phyloP scores from a whole-genome alignment of 2,888 invertebrate genomes.

The Ceratothoa steindachneri region DNA sequence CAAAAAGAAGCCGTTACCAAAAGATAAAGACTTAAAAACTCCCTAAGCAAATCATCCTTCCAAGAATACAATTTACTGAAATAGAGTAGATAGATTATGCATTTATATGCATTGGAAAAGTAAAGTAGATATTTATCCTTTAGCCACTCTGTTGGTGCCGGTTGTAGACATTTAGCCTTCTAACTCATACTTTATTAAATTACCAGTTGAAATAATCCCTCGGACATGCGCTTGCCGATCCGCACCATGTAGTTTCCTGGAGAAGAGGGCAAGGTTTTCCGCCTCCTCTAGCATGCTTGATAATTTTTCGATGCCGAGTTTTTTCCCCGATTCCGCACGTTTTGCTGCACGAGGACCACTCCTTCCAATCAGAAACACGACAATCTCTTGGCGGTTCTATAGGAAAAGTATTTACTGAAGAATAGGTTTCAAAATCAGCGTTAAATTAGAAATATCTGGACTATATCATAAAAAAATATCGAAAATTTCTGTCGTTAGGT shows the following conservation, averaged over 20 bases:
- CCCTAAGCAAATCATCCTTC: too few species aligned
- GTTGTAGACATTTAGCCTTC: background rate
- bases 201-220: constrained; percentile 61
- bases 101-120: too few species aligned
- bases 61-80: too few species aligned
- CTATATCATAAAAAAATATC: too few species aligned
- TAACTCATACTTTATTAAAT: background rate
- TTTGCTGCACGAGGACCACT: constrained; percentile 81
- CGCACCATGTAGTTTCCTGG: constrained; percentile 82
- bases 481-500: background rate
- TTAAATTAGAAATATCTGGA: too few species aligned
- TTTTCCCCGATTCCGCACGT: constrained; percentile 86
- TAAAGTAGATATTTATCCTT: too few species aligned
- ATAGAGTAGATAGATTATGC: too few species aligned
- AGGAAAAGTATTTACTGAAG: too few species aligned
- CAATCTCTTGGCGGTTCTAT: constrained; percentile 70
- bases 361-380: constrained; percentile 77
- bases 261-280: constrained; percentile 79
- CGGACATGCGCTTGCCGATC: constrained; percentile 66
- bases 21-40: too few species aligned
- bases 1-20: too few species aligned
- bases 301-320: constrained; percentile 70
- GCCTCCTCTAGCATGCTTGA: constrained; percentile 71
- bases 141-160: too few species aligned
- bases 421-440: too few species aligned